phyloP scores from a whole-genome alignment of 2,113 vertebrate species.

The Entomyzon cyanotis region DNA sequence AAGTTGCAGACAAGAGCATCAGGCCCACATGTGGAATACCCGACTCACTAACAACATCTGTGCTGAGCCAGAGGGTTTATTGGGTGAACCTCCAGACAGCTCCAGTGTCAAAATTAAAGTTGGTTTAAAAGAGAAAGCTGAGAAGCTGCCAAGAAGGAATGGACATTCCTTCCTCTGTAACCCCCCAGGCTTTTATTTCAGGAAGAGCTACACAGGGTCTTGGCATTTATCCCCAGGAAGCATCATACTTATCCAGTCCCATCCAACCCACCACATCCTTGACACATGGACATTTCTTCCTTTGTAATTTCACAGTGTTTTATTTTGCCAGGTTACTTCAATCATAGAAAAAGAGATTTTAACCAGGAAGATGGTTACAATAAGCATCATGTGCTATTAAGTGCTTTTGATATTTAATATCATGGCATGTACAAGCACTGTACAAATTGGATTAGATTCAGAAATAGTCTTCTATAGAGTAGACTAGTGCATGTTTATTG shows the following conservation, averaged over 20 bases:
- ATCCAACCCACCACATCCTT: neutral
- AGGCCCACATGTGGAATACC: neutral
- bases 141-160: neutral
- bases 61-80: neutral
- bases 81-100: neutral
- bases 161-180: neutral
- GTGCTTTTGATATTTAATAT: neutral
- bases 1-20: neutral
- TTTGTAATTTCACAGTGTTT: neutral
- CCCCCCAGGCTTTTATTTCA: neutral
- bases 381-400: constrained; percentile 1
- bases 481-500: neutral
- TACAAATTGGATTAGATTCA: constrained; percentile 9
- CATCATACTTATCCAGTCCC: neutral
- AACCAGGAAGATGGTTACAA: neutral
- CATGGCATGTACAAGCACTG: neutral
- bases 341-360: neutral
- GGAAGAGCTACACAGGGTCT: neutral
- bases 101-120: neutral
- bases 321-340: neutral
- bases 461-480: neutral
- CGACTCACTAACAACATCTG: fast-evolving
- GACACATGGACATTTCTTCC: neutral
- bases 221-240: constrained; percentile 11
- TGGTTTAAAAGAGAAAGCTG: neutral